Evolutionary conservation across 2,888 invertebrate genomes (phyloP), one percentile per base, ranked within the genome.

Genomic region (Apodemia hepburni): DNA sequence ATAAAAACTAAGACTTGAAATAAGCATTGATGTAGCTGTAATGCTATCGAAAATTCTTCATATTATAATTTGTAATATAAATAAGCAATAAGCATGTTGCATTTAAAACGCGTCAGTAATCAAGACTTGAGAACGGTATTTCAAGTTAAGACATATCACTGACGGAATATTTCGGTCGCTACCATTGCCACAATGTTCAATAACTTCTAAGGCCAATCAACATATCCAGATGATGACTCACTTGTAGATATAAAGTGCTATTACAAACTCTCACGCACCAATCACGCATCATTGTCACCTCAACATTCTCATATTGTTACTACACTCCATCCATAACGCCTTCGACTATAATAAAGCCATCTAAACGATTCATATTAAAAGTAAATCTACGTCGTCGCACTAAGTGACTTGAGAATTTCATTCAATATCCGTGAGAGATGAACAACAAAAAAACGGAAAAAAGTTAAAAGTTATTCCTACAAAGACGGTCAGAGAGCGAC

Each of bases 241-340:
- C 72, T 76, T 73, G 68, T 70, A 76, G 77, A 72, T 79, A 78
- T 78, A 78, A 60, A 85, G 82, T 87, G 87, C 82, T 85, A 84
- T 87, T 86, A 87, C 81, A 81, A 77, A 80, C 78, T 85, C 85
- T 85, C 85, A 80, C 79, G 75, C 77, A 71, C 80, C 84, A 91
- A 91, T 90, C 89, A 91, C 83, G 81, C 74, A 71, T 87, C 81
- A 90, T 91, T 90, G 90, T 91, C 88, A 83, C 87, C 80, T 79
- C 77, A 75, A 82, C 78, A 77, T 74, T 77, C 74, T 73, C 64
- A 73, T 77, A 81, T 86, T 87, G 83, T 87, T 80, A 72, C 73
- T 22, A 51, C 78, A 75, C 79, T 80, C 73, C 76, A 80, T 79
- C 81, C 81, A 75, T 75, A 79, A 80, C 82, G 77, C 79, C 81